These are phyloP conservation scores for Tachina lurida DNA, from an alignment of 2,888 invertebrate genomes.

Conservation along the genomic window DNA sequence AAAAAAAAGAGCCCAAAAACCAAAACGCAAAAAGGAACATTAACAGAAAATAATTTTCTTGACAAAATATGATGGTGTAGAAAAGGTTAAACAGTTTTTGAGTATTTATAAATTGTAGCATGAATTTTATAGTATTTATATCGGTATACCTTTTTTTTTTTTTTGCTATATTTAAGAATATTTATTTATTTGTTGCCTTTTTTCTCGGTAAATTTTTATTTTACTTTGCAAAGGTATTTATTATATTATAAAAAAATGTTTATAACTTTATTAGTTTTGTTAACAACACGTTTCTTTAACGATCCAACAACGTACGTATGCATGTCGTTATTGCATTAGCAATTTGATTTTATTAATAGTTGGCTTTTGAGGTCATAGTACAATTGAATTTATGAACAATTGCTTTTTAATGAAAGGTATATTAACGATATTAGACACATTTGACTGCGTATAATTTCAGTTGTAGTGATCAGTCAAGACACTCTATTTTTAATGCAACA, in stretches of 20 bases:
- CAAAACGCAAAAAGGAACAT: conserved; percentile 16
- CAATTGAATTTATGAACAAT: conserved; percentile 69
- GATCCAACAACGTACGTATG: neutral
- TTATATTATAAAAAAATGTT: conserved; percentile 70
- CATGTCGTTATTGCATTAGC: conserved; percentile 12
- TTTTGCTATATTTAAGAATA: conserved; percentile 68
- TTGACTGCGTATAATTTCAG: neutral
- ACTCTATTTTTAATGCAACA: neutral
- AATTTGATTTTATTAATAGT: conserved; percentile 45
- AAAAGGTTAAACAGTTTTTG: conserved; percentile 78
- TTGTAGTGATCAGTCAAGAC: neutral
- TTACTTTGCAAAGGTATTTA: conserved; percentile 48
- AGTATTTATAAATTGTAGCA: conserved; percentile 81
- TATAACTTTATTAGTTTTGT: conserved; percentile 80
- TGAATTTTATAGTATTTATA: conserved; percentile 71
- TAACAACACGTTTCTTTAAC: conserved; percentile 70
- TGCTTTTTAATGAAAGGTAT: conserved; percentile 64
- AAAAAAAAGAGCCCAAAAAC: conserved; percentile 20
- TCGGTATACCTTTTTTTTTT: conserved; percentile 73
- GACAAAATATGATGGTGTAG: conserved; percentile 73
- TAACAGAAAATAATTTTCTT: conserved; percentile 50
- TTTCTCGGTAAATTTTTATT: conserved; percentile 53
- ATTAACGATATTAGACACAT: conserved; percentile 23
- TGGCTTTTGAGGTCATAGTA: conserved; percentile 64
- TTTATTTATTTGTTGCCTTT: conserved; percentile 57